Base-by-base conservation (phyloP, 2,113 vertebrate species). In the Cynoglossus semilaevis region DNA sequence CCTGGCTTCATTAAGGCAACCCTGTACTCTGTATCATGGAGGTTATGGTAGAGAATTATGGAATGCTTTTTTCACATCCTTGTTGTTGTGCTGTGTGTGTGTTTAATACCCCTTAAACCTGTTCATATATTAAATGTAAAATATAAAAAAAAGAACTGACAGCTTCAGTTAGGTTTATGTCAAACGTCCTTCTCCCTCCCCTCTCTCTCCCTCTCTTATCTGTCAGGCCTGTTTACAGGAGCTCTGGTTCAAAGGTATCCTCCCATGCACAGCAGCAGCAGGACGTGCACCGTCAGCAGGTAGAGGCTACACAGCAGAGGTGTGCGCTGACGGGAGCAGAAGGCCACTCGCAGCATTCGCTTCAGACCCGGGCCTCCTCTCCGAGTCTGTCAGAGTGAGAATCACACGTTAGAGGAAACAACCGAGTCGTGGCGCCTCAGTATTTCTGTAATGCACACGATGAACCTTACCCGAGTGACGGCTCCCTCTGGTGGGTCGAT, bases 221-320 rank as follows among this genome's bases (percentile, higher is more conserved):
- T 37, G 44, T 42, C 37, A 37, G 42, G 12, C 15, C 34, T 29
- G 22, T 38, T 37, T 19, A 51, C 12, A 48, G 17, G 29, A 1
- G 19, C 42, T 41, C 45, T 58, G n/a, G 85, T 70, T 91, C 86
- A 98, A 1, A 98, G 85, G 86, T 86, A 93, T 38, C 96, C 97
- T 0, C 93, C 92, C 64, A 96, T 75, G 75, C 95, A 97, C 5
- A 98, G 88, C 72, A 98, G 57, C 34, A 99, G 89, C 42, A 97
- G 84, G 8, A 89, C 67, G 1, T 99, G 97, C 70, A 99, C 67
- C 1, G 88, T 88, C 37, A 98, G 79, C 70, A 97, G 80, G 63
- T 98, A 99, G 13, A 85, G 1, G 7, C 88, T 82, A 16, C 88
- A 82, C 1, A 98, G 84, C 50, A 97, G 82, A 5, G 94, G 95